These are phyloP conservation scores for Metellina segmentata DNA, from an alignment of 2,888 invertebrate species.

Conservation along the genomic window DNA sequence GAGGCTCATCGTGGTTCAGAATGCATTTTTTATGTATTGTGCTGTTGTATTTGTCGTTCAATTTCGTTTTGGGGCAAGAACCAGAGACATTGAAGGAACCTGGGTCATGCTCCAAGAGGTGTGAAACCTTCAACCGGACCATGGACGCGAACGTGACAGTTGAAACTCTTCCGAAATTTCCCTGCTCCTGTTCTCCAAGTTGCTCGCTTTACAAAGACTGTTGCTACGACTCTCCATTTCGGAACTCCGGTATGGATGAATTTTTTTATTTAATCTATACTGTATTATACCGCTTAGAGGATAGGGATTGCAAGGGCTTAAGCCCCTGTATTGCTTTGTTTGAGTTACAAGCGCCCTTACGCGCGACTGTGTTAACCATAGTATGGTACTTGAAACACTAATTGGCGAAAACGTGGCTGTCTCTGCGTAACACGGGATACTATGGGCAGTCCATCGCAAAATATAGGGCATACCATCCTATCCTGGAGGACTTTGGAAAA, in stretches of 20 bases:
- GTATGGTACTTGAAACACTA: too few relatives aligned
- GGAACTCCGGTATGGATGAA: background rate
- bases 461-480: too few relatives aligned
- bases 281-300: background rate
- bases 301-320: too few relatives aligned
- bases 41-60: background rate
- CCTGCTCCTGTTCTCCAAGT: slow-evolving; percentile 48
- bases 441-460: too few relatives aligned
- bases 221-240: slow-evolving; percentile 54
- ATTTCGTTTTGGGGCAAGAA: background rate
- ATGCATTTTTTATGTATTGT: background rate
- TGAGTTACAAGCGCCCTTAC: too few relatives aligned
- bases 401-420: too few relatives aligned
- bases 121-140: background rate
- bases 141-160: background rate
- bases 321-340: too few relatives aligned
- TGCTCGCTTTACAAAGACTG: slow-evolving; percentile 51
- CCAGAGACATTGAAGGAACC: background rate
- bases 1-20: background rate
- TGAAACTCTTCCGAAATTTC: background rate
- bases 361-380: too few relatives aligned
- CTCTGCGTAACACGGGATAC: too few relatives aligned
- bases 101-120: slow-evolving; percentile 25
- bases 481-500: too few relatives aligned
- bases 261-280: background rate